phyloP scores from a whole-genome alignment of 2,888 invertebrate genomes.

The Calameuta idolon region DNA sequence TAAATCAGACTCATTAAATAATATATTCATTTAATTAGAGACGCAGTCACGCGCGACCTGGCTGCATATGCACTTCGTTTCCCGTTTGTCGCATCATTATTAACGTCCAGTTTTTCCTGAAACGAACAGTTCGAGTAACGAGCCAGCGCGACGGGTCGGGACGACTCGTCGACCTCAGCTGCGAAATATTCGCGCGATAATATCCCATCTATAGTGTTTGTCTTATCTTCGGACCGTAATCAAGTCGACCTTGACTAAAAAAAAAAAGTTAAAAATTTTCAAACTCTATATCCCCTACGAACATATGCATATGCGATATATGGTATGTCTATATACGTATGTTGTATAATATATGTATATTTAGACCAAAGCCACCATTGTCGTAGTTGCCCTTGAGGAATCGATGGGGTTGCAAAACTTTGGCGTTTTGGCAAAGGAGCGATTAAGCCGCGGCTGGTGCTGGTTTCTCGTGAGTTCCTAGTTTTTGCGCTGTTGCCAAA shows the following conservation, averaged over 20 bases:
- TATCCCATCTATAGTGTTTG: not conserved
- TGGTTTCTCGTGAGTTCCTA: not conserved
- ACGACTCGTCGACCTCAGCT: not conserved
- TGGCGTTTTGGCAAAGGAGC: not conserved
- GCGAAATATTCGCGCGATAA: not conserved
- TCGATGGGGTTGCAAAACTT: not conserved
- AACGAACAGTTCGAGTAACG: not conserved
- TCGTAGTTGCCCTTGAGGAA: not conserved
- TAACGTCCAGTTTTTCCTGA: not conserved
- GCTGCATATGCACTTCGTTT: conserved; percentile 13
- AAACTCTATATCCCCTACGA: no score
- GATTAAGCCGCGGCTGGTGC: not conserved
- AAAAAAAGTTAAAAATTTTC: no score
- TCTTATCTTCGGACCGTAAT: not conserved
- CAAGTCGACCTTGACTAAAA: no score
- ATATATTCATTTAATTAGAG: conserved; percentile 26
- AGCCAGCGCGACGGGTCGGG: not conserved
- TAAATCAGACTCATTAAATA: conserved; percentile 15
- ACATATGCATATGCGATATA: no score
- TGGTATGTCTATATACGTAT: not conserved
- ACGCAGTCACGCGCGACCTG: conserved; percentile 20
- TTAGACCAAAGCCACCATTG: not conserved
- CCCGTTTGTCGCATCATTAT: conserved; percentile 9
- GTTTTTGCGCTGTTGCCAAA: conserved; percentile 17
- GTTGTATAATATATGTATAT: not conserved